Evolutionary conservation across 1,140 invertebrate genomes (phyloP).

Genomic region (Macrosteles quadrilineatus): DNA sequence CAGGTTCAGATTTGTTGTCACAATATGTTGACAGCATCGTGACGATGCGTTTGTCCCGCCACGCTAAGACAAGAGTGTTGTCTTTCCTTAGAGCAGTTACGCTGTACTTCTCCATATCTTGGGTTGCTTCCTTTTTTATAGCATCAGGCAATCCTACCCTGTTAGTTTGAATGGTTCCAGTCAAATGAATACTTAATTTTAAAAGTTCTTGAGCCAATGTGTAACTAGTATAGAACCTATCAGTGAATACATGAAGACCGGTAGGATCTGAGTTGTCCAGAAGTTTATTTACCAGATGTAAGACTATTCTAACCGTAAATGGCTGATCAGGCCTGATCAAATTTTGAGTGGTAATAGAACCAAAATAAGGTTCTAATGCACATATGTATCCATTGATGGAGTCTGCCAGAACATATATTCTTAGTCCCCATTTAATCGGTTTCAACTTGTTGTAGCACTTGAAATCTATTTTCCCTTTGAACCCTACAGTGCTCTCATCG

Average conservation of each 20-base stretch:
- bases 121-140: background rate
- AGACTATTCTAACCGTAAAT: conserved; percentile 13
- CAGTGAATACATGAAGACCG: conserved; percentile 21
- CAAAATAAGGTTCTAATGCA: background rate
- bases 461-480: conserved; percentile 28
- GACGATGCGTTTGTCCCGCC: background rate
- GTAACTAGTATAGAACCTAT: conserved; percentile 17
- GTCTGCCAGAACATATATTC: conserved; percentile 17
- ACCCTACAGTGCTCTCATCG: conserved; percentile 23
- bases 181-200: background rate
- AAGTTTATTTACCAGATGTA: background rate
- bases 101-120: too few species aligned
- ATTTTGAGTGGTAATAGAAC: background rate
- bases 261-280: background rate
- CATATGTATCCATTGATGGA: conserved; percentile 19
- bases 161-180: background rate
- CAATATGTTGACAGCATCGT: background rate
- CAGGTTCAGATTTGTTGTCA: too few species aligned
- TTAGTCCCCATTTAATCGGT: conserved; percentile 24
- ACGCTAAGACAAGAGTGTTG: background rate
- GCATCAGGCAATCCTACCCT: background rate
- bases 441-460: conserved; percentile 27
- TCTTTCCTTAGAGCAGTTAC: background rate
- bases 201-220: background rate
- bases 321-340: background rate